Percentiles rank a stretch among this genome's conserved stretches.
phyloP scores from a whole-genome alignment of 92 coral and sea anemone species.

The Phenganax marumi region DNA sequence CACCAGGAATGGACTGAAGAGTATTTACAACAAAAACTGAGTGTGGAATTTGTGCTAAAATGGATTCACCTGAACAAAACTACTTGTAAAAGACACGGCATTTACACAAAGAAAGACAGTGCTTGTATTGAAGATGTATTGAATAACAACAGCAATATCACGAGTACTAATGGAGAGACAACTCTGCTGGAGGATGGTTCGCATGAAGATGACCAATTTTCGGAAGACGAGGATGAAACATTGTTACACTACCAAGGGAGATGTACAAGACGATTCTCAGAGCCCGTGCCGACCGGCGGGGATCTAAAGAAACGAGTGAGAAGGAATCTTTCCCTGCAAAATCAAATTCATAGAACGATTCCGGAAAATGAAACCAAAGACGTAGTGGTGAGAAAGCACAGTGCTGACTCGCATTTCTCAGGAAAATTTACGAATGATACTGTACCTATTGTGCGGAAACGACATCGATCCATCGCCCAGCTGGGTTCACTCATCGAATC shows the following conservation, averaged over 20 bases:
- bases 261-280: slow-evolving; percentile 32
- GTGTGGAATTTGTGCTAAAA: slow-evolving; percentile 78
- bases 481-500: slow-evolving; percentile 96
- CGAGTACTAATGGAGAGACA: not conserved
- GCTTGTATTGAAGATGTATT: slow-evolving; percentile 43
- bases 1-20: slow-evolving; percentile 78
- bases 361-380: slow-evolving; percentile 13
- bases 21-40: slow-evolving; percentile 88
- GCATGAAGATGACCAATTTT: not conserved
- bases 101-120: slow-evolving; percentile 50
- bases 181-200: not conserved
- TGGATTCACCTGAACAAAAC: slow-evolving; percentile 76
- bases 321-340: slow-evolving; percentile 16
- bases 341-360: slow-evolving; percentile 12
- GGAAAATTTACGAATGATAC: not conserved
- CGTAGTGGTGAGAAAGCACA: not conserved
- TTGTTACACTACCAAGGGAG: slow-evolving; percentile 16
- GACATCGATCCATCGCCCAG: slow-evolving; percentile 39
- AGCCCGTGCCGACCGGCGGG: slow-evolving; percentile 28
- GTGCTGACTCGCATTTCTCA: slow-evolving; percentile 2
- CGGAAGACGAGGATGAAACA: not conserved
- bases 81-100: slow-evolving; percentile 52
- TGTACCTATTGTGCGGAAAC: slow-evolving; percentile 7
- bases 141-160: slow-evolving; percentile 31
- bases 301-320: slow-evolving; percentile 12